Evolutionary conservation across 1,140 invertebrate species (phyloP), one percentile per base, ranked within the genome.

Genomic region (Microplitis demolitor): DNA sequence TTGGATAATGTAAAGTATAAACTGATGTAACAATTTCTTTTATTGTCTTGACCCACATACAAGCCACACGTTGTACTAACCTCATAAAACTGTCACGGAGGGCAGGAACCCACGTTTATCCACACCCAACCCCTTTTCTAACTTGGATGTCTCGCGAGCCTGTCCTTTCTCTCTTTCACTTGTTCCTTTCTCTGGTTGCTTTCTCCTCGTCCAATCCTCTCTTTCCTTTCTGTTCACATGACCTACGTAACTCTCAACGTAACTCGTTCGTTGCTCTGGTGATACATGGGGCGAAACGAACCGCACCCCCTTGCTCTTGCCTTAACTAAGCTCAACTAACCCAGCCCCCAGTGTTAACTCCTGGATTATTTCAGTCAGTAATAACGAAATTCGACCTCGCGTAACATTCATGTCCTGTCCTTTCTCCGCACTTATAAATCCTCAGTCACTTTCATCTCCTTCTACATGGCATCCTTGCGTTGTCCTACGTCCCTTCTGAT

Each of bases 311-410:
- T 66, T 33, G 14, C 66, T 67, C 34, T 35, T n/a, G 51, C 51
- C 13, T 54, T 54, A 54, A 54, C 51, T 54, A 72, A 74, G 14
- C 64, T 60, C 61, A 74, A 33, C 62, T 63, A 76, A 51, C 63
- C 39, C 58, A 62, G 13, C 60, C 45, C 35, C 39, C 39, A 61
- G 16, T 16, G n/a, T 61, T 8, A 68, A 75, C 51, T 76, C 31
- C 14, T 64, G 45, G 51, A 79, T 80, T 80, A 80, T 81, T 82
- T 78, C 69, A 80, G 69, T 61, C 72, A 60, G 71, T 78, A 75
- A 78, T 79, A 80, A 78, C 74, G 74, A 75, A 75, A 71, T 34
- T 58, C 58, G 13, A 50, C 31, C 60, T 53, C 45, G 60, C 8
- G 61, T 39, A 54, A 54, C 45, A 35, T 54, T 50, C 35, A 50